These are phyloP conservation scores for Sebastes umbrosus DNA, from an alignment of 2,797 vertebrate genomes.

Conservation along the genomic window DNA sequence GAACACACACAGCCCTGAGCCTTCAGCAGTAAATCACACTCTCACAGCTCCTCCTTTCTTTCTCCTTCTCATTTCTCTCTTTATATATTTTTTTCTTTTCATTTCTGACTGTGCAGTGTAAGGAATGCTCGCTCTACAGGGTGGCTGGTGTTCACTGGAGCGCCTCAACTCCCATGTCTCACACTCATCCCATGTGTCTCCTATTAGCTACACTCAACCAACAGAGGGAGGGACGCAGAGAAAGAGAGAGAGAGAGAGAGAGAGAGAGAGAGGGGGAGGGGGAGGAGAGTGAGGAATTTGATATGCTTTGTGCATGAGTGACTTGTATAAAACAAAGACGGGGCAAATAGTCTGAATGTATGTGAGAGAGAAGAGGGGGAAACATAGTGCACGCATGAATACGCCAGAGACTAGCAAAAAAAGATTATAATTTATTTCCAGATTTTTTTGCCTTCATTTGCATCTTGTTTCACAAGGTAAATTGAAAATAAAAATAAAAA, in stretches of 20 bases:
- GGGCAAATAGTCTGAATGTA: conserved; percentile 63
- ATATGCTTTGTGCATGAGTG: conserved; percentile 83
- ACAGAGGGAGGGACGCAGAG: conserved; percentile 58
- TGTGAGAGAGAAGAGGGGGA: neutral
- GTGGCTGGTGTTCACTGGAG: conserved; percentile 77
- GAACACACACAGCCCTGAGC: conserved; percentile 61
- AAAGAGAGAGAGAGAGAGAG: conserved; percentile 5
- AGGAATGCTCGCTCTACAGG: conserved; percentile 77
- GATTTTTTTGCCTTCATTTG: conserved; percentile 82
- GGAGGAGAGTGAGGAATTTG: conserved; percentile 71
- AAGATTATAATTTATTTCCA: conserved; percentile 87
- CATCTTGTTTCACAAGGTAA: conserved; percentile 86
- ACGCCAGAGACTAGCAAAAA: conserved; percentile 73
- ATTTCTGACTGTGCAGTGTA: conserved; percentile 63
- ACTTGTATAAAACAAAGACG: conserved; percentile 81
- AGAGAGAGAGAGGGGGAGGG: conserved; percentile 21
- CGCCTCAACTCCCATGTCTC: conserved; percentile 77
- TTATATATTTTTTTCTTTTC: conserved; percentile 19
- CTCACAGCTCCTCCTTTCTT: conserved; percentile 62
- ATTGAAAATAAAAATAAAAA: conserved; percentile 83
- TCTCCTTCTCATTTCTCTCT: conserved; percentile 57
- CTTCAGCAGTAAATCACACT: conserved; percentile 72
- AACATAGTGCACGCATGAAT: conserved; percentile 24
- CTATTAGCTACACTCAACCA: conserved; percentile 72
- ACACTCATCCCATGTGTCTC: conserved; percentile 80